Conservation (phyloP, 2,113 vertebrate genomes). For the Ochotona curzoniae region DNA sequence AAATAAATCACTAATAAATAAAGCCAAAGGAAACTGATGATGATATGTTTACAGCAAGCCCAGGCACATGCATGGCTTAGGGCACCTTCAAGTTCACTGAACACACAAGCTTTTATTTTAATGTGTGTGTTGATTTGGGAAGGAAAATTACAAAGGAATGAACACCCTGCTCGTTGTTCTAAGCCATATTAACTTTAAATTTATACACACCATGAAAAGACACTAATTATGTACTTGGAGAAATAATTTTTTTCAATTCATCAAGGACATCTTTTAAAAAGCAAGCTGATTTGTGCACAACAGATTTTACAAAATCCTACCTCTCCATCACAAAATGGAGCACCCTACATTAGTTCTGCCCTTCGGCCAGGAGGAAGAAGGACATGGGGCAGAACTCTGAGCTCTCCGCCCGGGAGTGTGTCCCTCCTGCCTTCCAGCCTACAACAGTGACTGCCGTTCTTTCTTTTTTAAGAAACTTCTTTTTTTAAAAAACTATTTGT, state of each 20-base stretch:
- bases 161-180: background rate
- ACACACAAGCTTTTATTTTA: background rate
- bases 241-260: background rate
- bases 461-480: background rate
- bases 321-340: background rate
- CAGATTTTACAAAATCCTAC: background rate
- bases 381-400: accelerated
- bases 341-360: accelerated
- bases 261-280: background rate
- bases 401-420: background rate
- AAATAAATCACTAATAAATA: conserved; percentile 75
- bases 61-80: conserved; percentile 35
- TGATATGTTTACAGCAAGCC: conserved; percentile 38
- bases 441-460: accelerated
- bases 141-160: background rate
- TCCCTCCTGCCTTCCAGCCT: accelerated
- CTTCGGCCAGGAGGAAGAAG: background rate
- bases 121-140: background rate
- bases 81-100: conserved; percentile 26
- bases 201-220: background rate
- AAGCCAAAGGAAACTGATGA: conserved; percentile 59
- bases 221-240: background rate
- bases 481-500: background rate
- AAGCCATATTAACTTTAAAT: conserved; percentile 29
- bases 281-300: background rate